These are phyloP conservation scores for Thunnus albacares DNA, from an alignment of 2,797 vertebrate species.

Conservation along the genomic window DNA sequence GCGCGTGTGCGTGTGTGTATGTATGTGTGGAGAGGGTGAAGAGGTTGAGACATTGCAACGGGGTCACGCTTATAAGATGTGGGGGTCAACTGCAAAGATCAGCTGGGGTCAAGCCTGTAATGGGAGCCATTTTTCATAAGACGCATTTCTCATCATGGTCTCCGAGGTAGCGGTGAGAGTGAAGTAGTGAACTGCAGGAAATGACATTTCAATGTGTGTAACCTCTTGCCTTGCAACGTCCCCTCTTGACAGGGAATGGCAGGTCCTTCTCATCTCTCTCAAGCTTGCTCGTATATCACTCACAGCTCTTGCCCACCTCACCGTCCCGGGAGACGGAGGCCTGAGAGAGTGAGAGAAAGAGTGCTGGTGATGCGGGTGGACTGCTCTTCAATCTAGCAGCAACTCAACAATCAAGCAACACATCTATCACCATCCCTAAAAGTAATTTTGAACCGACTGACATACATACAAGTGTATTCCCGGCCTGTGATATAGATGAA, in stretches of 20 bases:
- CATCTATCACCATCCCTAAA: constrained; percentile 67
- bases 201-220: constrained; percentile 80
- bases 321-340: constrained; percentile 60
- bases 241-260: constrained; percentile 76
- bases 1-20: background rate
- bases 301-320: constrained; percentile 58
- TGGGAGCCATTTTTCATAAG: constrained; percentile 82
- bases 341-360: constrained; percentile 51
- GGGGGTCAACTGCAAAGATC: constrained; percentile 70
- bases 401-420: constrained; percentile 74
- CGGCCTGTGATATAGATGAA: constrained; percentile 53
- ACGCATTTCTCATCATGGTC: constrained; percentile 55
- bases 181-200: constrained; percentile 71
- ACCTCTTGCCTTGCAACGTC: constrained; percentile 70
- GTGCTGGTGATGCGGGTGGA: constrained; percentile 54
- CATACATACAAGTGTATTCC: constrained; percentile 46
- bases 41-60: constrained; percentile 46
- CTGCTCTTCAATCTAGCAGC: constrained; percentile 73
- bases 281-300: constrained; percentile 77
- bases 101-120: constrained; percentile 74
- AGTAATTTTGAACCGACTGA: constrained; percentile 70
- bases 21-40: constrained; percentile 22
- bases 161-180: constrained; percentile 42
- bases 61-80: constrained; percentile 69
- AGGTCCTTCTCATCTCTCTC: constrained; percentile 81